Evolutionary conservation across 2,888 invertebrate species (phyloP).

Genomic region (Lacanobia oleracea): DNA sequence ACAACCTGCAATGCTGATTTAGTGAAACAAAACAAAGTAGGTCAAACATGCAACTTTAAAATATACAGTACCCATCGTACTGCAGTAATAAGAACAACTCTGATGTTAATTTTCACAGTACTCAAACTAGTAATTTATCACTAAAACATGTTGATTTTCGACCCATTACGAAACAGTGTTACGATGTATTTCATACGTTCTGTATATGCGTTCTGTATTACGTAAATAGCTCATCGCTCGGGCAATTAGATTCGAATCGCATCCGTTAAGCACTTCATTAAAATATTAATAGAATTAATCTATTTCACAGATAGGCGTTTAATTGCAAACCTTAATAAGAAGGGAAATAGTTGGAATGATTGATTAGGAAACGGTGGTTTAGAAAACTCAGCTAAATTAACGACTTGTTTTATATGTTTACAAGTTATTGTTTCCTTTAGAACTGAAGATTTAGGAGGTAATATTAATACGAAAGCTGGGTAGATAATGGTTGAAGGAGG

Average conservation of each 20-base stretch:
- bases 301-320: constrained; percentile 36
- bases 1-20: constrained; percentile 40
- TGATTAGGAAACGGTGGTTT: constrained; percentile 43
- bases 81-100: constrained; percentile 29
- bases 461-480: constrained; percentile 3
- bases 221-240: constrained; percentile 46
- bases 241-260: constrained; percentile 68
- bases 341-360: constrained; percentile 44
- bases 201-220: constrained; percentile 41
- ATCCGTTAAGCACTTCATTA: constrained; percentile 71
- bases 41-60: constrained; percentile 38
- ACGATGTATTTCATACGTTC: constrained; percentile 48
- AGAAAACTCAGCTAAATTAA: constrained; percentile 40
- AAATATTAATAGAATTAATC: constrained; percentile 56
- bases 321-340: constrained; percentile 39
- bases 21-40: constrained; percentile 27
- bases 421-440: constrained; percentile 50
- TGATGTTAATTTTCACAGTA: constrained; percentile 37
- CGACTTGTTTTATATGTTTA: constrained; percentile 23
- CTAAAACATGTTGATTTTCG: constrained; percentile 47
- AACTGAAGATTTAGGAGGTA: constrained; percentile 14
- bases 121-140: constrained; percentile 40
- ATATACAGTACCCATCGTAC: constrained; percentile 13
- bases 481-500: neutral
- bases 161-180: constrained; percentile 51